These are phyloP conservation scores for Melanotaenia pygmaea DNA, from an alignment of 2,797 vertebrate genomes.

Conservation along the genomic window DNA sequence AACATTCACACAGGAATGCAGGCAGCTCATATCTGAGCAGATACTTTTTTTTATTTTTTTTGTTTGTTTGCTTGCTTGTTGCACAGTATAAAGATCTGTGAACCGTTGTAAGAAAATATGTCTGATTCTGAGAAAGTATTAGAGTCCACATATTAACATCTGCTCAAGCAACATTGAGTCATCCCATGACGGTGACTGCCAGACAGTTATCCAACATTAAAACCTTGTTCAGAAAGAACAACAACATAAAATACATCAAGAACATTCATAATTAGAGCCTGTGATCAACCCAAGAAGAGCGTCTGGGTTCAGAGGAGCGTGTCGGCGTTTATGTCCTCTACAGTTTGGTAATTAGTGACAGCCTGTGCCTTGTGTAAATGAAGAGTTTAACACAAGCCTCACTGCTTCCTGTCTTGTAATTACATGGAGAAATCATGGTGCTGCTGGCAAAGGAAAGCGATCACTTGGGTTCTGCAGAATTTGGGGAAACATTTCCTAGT, in stretches of 20 bases:
- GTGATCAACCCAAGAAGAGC: slow-evolving; percentile 24
- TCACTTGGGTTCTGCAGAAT: slow-evolving; percentile 21
- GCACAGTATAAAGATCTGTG: slow-evolving; percentile 43
- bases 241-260: slow-evolving; percentile 57
- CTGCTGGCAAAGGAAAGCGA: slow-evolving; percentile 25
- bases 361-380: no score
- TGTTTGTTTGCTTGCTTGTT: background rate
- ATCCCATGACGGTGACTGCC: slow-evolving; percentile 22
- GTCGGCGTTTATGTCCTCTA: slow-evolving; percentile 39
- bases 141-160: background rate
- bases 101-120: slow-evolving; percentile 75
- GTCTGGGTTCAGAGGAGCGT: slow-evolving; percentile 23
- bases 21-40: slow-evolving; percentile 46
- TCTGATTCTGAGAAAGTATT: slow-evolving; percentile 51
- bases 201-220: slow-evolving; percentile 51
- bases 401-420: slow-evolving; percentile 12
- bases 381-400: background rate
- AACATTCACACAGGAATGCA: slow-evolving; percentile 69
- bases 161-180: slow-evolving; percentile 9
- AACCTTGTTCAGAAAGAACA: slow-evolving; percentile 48
- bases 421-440: slow-evolving; percentile 31
- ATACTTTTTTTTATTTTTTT: slow-evolving; percentile 1
- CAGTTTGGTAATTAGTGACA: slow-evolving; percentile 22
- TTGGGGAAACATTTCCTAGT: slow-evolving; percentile 18
- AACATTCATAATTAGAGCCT: slow-evolving; percentile 68